These are phyloP conservation scores for Sylvietta virens DNA, from an alignment of 2,113 vertebrate genomes.

Conservation along the genomic window DNA sequence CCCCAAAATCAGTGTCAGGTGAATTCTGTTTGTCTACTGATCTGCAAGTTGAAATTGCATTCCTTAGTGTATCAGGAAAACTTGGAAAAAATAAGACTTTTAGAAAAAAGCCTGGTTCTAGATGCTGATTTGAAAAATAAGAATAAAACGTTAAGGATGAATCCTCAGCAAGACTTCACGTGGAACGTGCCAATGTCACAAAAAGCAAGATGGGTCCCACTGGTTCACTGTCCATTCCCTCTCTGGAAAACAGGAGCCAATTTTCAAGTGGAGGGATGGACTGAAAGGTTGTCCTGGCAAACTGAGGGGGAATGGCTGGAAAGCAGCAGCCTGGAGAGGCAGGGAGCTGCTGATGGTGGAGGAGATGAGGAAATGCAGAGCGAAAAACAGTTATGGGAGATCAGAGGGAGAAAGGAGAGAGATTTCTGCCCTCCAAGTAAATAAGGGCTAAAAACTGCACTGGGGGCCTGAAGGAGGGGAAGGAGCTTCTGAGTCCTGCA, in stretches of 20 bases:
- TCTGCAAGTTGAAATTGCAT: not conserved
- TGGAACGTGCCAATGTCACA: not conserved
- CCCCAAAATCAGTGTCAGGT: accelerated
- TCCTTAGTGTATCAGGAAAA: not conserved
- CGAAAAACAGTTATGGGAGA: not conserved
- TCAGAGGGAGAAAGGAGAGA: not conserved
- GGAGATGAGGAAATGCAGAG: not conserved
- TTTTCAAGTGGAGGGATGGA: not conserved
- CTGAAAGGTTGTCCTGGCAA: not conserved
- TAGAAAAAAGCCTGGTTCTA: not conserved
- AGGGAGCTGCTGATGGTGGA: not conserved
- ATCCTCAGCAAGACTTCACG: accelerated
- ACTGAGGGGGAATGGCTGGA: not conserved
- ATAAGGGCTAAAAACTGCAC: not conserved
- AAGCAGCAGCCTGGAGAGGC: not conserved
- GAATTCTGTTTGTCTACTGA: not conserved
- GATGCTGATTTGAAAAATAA: not conserved
- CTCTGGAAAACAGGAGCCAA: not conserved
- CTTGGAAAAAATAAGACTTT: not conserved
- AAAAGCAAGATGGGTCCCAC: accelerated
- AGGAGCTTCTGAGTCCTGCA: not conserved
- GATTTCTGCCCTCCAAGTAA: not conserved
- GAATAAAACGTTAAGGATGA: not conserved
- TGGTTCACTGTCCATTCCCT: not conserved
- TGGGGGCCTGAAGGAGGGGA: not conserved